Base-by-base conservation (phyloP, 2,113 vertebrate species). In the Pomatorhinus ruficollis region DNA sequence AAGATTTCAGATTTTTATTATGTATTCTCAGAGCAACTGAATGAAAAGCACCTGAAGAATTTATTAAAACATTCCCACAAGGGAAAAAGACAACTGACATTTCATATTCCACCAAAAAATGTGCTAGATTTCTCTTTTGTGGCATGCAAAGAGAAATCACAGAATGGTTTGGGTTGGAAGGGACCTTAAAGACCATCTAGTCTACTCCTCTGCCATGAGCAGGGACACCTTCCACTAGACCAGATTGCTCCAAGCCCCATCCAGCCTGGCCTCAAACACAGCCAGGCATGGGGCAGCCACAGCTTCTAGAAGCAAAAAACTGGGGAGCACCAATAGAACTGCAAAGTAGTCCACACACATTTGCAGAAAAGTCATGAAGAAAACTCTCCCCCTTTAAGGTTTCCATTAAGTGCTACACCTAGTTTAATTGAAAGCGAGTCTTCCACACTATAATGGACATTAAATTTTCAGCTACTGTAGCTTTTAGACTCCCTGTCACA, bases 321-420 rank as follows among this genome's bases (percentile, higher is more conserved):
- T 39, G 33, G 16, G 44, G 8, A 40, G 5, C 16, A 63, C 14
- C 2, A 2, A 42, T 0, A 56, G 18, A 25, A 3, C n/a, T 47
- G 37, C 33, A 25, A 61, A 88, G 39, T 0, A 71, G 11, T 15
- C n/a, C 52, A 10, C 6, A 33, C 2, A n/a, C 15, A 37, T 20
- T 24, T 54, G 27, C 53, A 87, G 39, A 45, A 20, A 20, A 83
- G 15, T 30, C 35, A 15, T 1, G 6, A 61, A 63, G 39, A 42
- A 78, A 49, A 69, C 45, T 15, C 14, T 40, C 54, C 25, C 39
- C 24, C 61, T 65, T 77, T 24, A 37, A 81, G 22, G 15, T 35
- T 53, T 31, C 37, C 59, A 53, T 84, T 66, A 78, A 87, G 44
- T 52, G 37, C 52, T 57, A 53, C 14, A 57, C 61, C 44, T 49